Evolutionary conservation across 2,888 invertebrate species (phyloP), one percentile per base, ranked within the genome.

Genomic region (Micoletzkya japonica): DNA sequence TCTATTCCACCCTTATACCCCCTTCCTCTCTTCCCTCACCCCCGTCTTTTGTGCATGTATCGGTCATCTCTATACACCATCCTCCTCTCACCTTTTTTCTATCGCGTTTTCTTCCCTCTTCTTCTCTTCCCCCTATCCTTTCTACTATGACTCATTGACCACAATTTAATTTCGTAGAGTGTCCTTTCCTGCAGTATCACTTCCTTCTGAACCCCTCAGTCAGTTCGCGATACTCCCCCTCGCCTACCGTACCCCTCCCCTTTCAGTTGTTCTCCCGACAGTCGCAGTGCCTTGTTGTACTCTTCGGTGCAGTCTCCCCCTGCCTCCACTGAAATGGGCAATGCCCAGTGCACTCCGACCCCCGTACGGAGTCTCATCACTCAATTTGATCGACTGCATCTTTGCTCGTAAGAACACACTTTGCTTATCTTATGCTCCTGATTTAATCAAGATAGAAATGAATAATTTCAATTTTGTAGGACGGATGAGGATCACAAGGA

Each of bases 401-500:
- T 66, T 10, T 66, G 66, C 56, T 32, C n/a, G 56, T 66, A 4
- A 37, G 56, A 20, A n/a, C 14, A 37, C 20, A 24, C 17, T 52
- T n/a, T 52, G n/a, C 24, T 36, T 58, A n/a, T 60, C 1, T 39
- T 14, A 17, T 60, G 26, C 3, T 14, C 36, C 6, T 3, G 4
- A 36, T 24, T 61, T 1, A n/a, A 28, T 44, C 14, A 20, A 20
- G 24, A 34, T 4, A 34, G 6, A 32, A 32, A 24, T 20, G 24
- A 20, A n/a, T 20, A 52, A 20, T 52, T 14, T 17, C n/a, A n/a
- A 14, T 17, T 52, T 17, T 17, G 17, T 20, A 66, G 54, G 2
- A 56, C 32, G 10, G 66, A 66, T 20, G 66, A 66, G 28, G 66
- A 66, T 7, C 66, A 56, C 54, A 66, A 66, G 32, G 66, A 66